These are phyloP conservation scores for Pseudopipra pipra DNA, from an alignment of 2,113 vertebrate genomes.

Conservation along the genomic window DNA sequence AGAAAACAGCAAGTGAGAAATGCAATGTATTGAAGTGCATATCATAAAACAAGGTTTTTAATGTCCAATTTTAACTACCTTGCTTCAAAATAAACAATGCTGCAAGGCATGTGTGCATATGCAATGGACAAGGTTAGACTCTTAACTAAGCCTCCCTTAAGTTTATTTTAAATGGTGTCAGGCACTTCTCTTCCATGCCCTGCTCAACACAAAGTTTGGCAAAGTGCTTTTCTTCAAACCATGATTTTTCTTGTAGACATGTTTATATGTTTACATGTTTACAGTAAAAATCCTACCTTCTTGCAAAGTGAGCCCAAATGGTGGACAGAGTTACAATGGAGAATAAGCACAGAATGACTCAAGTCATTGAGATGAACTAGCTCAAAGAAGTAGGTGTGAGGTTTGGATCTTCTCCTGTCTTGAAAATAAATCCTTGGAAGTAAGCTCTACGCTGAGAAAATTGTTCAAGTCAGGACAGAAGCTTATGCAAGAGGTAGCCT, in stretches of 20 bases:
- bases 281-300: neutral
- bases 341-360: neutral
- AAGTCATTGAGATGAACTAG: neutral
- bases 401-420: neutral
- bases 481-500: neutral
- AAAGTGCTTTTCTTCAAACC: neutral
- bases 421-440: neutral
- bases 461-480: neutral
- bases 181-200: neutral
- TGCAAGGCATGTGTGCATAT: neutral
- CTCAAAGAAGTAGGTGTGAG: neutral
- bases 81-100: neutral
- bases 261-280: neutral
- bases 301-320: neutral
- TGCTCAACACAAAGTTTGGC: neutral
- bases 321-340: neutral
- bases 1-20: neutral
- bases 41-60: neutral
- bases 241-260: neutral
- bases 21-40: neutral
- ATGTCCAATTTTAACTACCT: neutral
- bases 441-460: neutral
- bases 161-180: neutral
- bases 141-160: neutral
- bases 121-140: neutral